Evolutionary conservation across 2,113 vertebrate genomes (phyloP).

Genomic region (Clarias macrocephalus): DNA sequence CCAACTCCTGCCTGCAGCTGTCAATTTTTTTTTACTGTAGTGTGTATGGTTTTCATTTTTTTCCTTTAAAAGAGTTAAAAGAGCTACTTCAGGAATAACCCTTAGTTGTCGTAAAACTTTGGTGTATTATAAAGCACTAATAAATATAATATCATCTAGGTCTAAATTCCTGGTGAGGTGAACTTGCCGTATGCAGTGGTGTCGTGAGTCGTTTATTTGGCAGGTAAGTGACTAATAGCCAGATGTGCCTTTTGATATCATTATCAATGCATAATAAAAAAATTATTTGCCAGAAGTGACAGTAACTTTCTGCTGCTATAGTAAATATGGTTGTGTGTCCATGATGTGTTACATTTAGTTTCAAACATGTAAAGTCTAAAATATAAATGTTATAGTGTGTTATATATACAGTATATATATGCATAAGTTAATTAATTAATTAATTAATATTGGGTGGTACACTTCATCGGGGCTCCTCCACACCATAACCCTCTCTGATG

Average conservation of each 20-base stretch:
- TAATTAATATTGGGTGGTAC: no score
- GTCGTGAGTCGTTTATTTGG: neutral
- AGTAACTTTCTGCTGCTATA: neutral
- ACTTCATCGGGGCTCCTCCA: no score
- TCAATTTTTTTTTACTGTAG: conserved; percentile 22
- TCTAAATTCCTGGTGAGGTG: neutral
- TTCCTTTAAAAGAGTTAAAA: neutral
- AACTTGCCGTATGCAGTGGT: neutral
- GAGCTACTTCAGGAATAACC: neutral
- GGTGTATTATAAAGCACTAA: neutral
- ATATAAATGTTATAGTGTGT: neutral
- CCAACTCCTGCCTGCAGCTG: conserved; percentile 48
- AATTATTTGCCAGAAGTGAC: neutral
- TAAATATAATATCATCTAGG: neutral
- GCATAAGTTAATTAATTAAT: no score
- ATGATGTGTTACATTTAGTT: neutral
- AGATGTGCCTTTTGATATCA: conserved; percentile 58
- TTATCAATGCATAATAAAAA: neutral
- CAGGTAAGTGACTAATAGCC: neutral
- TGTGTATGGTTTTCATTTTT: conserved; percentile 15
- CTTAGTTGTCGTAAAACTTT: neutral
- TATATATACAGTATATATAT: no score
- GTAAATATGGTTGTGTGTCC: neutral
- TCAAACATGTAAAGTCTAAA: neutral
- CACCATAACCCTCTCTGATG: no score